phyloP scores from a whole-genome alignment of 2,797 vertebrate genomes.

The Phrynocephalus forsythii region DNA sequence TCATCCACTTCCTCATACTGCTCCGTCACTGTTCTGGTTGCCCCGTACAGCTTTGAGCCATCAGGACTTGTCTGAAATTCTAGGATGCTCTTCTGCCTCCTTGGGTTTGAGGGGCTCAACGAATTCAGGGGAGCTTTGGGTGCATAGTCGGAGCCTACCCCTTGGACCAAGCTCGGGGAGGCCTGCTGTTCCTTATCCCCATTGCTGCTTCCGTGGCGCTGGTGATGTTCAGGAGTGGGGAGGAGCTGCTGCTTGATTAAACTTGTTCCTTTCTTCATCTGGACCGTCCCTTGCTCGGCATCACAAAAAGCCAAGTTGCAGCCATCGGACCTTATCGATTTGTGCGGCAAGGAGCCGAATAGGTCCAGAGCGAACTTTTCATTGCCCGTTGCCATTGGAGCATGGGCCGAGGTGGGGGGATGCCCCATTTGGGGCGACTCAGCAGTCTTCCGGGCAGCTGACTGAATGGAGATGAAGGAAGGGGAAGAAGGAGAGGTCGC shows the following conservation, averaged over 20 bases:
- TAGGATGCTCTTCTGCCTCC: constrained; percentile 82
- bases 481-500: constrained; percentile 85
- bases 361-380: constrained; percentile 40
- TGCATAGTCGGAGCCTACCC: constrained; percentile 47
- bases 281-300: constrained; percentile 27
- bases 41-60: constrained; percentile 75
- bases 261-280: constrained; percentile 31
- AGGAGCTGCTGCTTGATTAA: constrained; percentile 40
- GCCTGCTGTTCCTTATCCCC: constrained; percentile 56
- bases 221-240: constrained; percentile 39
- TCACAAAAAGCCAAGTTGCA: neutral
- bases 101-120: constrained; percentile 68
- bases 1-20: constrained; percentile 84
- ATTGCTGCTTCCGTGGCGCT: neutral
- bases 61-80: constrained; percentile 82
- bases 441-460: constrained; percentile 82
- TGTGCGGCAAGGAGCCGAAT: constrained; percentile 47
- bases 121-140: constrained; percentile 42
- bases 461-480: constrained; percentile 90
- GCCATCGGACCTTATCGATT: constrained; percentile 33
- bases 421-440: constrained; percentile 62
- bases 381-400: constrained; percentile 41
- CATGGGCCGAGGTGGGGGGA: constrained; percentile 35
- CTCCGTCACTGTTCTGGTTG: constrained; percentile 81
- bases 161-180: constrained; percentile 60